phyloP scores from a whole-genome alignment of 1,140 invertebrate genomes.

The Drosophila ambigua region DNA sequence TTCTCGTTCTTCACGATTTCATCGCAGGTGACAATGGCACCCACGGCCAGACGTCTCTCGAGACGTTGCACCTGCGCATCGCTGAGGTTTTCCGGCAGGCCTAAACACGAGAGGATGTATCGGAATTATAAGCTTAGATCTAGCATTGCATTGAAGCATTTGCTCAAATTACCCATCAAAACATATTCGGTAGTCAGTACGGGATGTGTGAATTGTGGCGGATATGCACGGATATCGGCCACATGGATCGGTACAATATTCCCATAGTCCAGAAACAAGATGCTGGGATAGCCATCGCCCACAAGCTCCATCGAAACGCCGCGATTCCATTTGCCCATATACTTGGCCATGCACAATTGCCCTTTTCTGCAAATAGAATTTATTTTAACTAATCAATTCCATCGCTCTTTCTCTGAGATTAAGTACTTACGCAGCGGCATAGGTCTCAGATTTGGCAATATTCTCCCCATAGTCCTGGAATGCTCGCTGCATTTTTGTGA shows the following conservation, averaged over 20 bases:
- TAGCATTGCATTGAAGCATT: no score
- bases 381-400: no score
- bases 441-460: slow-evolving; percentile 30
- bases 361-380: slow-evolving; percentile 31
- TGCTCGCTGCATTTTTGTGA: slow-evolving; percentile 62
- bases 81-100: slow-evolving; percentile 15
- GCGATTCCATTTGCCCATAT: slow-evolving; percentile 71
- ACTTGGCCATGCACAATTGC: slow-evolving; percentile 71
- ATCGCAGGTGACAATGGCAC: slow-evolving; percentile 45
- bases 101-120: slow-evolving; percentile 5
- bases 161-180: slow-evolving; percentile 45
- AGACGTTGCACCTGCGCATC: slow-evolving; percentile 36
- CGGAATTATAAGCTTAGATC: no score
- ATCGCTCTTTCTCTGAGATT: no score
- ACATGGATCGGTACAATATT: slow-evolving; percentile 61
- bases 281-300: slow-evolving; percentile 76
- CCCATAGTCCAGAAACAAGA: slow-evolving; percentile 78
- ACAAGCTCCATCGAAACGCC: slow-evolving; percentile 69
- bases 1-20: slow-evolving; percentile 37
- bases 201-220: slow-evolving; percentile 64
- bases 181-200: slow-evolving; percentile 60
- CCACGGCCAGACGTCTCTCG: slow-evolving; percentile 39
- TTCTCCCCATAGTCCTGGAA: slow-evolving; percentile 64
- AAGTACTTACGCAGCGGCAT: slow-evolving; percentile 55
- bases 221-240: slow-evolving; percentile 66